Conservation (phyloP, 1,140 invertebrate genomes). For the Metopolophium dirhodum region DNA sequence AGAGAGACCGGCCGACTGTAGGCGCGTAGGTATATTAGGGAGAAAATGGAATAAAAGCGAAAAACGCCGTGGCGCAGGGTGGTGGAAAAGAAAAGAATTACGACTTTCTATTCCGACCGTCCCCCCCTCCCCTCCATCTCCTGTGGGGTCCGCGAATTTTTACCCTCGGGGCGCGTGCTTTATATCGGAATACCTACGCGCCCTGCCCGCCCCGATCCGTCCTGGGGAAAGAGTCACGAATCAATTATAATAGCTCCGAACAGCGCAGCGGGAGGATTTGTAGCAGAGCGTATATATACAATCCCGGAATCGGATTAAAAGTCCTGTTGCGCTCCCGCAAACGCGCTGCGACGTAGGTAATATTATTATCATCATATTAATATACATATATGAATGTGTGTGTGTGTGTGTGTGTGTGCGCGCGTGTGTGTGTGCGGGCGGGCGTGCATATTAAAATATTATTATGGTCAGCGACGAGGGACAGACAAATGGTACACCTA, state of each 20-base stretch:
- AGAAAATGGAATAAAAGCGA: slow-evolving; percentile 54
- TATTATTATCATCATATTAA: background rate
- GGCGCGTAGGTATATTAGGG: slow-evolving; percentile 43
- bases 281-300: background rate
- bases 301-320: slow-evolving; percentile 31
- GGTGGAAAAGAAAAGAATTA: slow-evolving; percentile 40
- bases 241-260: slow-evolving; percentile 40
- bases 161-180: background rate
- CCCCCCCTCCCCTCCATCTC: background rate
- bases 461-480: too few species aligned
- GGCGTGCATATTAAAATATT: too few species aligned
- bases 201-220: background rate
- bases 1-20: background rate
- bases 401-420: background rate
- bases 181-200: slow-evolving; percentile 43
- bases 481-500: too few species aligned
- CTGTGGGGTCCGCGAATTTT: background rate
- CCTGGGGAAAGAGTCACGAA: slow-evolving; percentile 25
- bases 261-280: background rate
- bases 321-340: slow-evolving; percentile 23
- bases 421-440: too few species aligned
- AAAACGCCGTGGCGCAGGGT: background rate
- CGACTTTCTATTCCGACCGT: slow-evolving; percentile 6
- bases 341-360: background rate
- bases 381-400: background rate